Evolutionary conservation across 2,797 vertebrate genomes (phyloP).

Genomic region (Halcyon chelicuti): DNA sequence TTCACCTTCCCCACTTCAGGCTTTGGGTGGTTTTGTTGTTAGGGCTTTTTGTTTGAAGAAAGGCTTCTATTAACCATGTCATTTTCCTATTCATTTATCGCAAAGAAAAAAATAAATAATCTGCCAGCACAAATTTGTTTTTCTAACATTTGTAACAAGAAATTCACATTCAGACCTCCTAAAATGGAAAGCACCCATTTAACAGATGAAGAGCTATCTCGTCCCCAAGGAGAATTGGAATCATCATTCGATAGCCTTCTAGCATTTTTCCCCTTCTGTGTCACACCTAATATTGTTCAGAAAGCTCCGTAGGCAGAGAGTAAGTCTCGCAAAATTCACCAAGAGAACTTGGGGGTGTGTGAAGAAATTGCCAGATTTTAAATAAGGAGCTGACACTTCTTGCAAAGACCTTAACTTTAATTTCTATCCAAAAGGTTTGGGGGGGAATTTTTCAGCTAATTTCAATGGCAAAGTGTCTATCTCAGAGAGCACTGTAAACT

Average conservation of each 20-base stretch:
- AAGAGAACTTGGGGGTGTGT: not conserved
- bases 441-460: not conserved
- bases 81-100: not conserved
- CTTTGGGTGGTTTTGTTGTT: not conserved
- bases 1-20: not conserved
- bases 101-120: not conserved
- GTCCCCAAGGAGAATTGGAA: accelerated
- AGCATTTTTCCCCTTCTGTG: not conserved
- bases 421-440: not conserved
- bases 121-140: not conserved
- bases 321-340: not conserved
- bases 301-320: not conserved
- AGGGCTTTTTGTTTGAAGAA: not conserved
- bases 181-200: not conserved
- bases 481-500: not conserved
- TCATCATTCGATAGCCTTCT: not conserved
- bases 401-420: not conserved
- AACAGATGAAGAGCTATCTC: not conserved
- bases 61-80: not conserved
- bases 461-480: not conserved
- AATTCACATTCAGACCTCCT: not conserved
- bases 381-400: not conserved
- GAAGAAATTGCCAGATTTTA: not conserved
- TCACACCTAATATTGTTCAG: not conserved
- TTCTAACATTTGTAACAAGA: not conserved